Percentiles rank a stretch among this genome's conserved stretches.
Evolutionary conservation across 2,888 invertebrate genomes (phyloP).

Genomic region (Elaeidobius kamerunicus): DNA sequence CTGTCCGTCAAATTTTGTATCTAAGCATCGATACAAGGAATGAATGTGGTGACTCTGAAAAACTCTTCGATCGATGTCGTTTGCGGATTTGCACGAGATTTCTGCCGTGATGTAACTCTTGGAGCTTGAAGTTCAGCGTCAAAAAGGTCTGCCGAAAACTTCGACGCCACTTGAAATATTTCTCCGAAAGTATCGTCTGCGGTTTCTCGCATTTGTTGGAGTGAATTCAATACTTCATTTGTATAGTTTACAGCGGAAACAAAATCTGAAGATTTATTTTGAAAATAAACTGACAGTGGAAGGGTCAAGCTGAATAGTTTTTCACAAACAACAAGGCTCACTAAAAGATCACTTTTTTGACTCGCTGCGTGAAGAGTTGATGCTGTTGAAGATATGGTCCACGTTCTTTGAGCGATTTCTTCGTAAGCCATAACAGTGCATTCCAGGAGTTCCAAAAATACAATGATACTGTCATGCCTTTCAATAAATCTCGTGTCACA

Average conservation of each 20-base stretch:
- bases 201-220: not conserved
- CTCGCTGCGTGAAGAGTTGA: not conserved
- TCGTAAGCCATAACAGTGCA: not conserved
- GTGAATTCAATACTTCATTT: not conserved
- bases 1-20: not conserved
- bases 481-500: slow-evolving; percentile 11
- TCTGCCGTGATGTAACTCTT: not conserved
- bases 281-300: not conserved
- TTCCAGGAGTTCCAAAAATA: slow-evolving; percentile 3
- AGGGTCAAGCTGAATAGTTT: no score
- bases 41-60: not conserved
- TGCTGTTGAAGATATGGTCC: not conserved
- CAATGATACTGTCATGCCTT: slow-evolving; percentile 8
- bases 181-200: slow-evolving; percentile 1
- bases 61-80: not conserved
- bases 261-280: slow-evolving; percentile 2
- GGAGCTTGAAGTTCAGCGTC: slow-evolving; percentile 5
- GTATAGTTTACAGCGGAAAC: slow-evolving; percentile 3
- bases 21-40: slow-evolving; percentile 2
- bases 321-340: slow-evolving; percentile 9
- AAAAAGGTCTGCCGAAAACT: slow-evolving; percentile 3
- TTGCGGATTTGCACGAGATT: slow-evolving; percentile 4
- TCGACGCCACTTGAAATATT: slow-evolving; percentile 2
- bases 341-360: slow-evolving; percentile 6
- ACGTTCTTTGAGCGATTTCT: not conserved